Evolutionary conservation across 2,797 vertebrate species (phyloP), one percentile per base, ranked within the genome.

Genomic region (Saxicola maurus): DNA sequence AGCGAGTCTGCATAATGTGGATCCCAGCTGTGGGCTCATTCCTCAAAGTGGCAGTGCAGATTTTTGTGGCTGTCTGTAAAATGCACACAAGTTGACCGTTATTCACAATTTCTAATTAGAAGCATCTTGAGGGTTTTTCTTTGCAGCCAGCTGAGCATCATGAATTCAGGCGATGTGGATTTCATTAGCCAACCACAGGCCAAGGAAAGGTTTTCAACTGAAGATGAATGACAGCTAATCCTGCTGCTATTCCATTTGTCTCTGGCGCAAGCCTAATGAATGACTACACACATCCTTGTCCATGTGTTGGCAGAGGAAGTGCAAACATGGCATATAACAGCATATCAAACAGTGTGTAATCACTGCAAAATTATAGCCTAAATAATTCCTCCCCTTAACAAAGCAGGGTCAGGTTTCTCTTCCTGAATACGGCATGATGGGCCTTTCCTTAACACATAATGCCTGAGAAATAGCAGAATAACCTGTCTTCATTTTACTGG

Each of bases 101-200:
- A 87, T 94, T 95, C 80, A 48, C 86, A 85, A 40, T 72, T 86
- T 82, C 79, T 97, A 95, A 96, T 96, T 95, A 93, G 93, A 96
- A 96, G 86, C 90, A 89, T 96, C 94, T 95, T 95, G 91, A 93
- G 67, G 21, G 31, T 84, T 80, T 93, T 94, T 92, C 42, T 92
- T 77, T 92, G 83, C 83, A 89, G 91, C 94, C 94, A 95, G 80
- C 71, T 77, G 86, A 94, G 88, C 3, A 18, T 57, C 81, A 27
- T 91, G 94, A 92, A 62, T 90, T 86, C 65, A 79, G 76, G 62
- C 1, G 62, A 95, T 95, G 88, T 64, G 93, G 94, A 94, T 96
- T 96, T 96, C 95, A 91, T 96, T 96, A 93, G 87, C 90, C 94
- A 91, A 37, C 92, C 85, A 65, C 77, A 91, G 90, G 68, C 84